phyloP scores from a whole-genome alignment of 2,113 vertebrate genomes.

The Toxostoma redivivum region DNA sequence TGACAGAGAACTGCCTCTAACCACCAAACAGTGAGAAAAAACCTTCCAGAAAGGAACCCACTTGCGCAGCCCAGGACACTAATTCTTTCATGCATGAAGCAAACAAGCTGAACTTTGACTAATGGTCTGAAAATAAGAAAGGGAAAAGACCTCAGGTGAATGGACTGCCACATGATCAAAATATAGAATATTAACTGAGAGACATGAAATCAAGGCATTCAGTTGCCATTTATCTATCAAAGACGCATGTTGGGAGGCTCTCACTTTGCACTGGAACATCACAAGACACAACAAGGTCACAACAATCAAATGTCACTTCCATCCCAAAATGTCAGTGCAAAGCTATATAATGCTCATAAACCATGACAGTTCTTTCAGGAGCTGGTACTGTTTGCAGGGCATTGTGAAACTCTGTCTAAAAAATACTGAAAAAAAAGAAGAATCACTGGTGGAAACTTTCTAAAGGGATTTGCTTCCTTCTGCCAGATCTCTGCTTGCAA shows the following conservation, averaged over 20 bases:
- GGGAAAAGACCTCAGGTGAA: background rate
- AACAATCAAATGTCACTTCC: conserved; percentile 35
- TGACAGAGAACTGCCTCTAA: background rate
- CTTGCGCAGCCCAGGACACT: background rate
- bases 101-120: background rate
- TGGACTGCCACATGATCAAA: background rate
- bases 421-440: background rate
- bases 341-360: background rate
- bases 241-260: background rate
- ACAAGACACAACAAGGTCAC: conserved; percentile 28
- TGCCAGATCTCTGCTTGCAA: background rate
- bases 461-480: background rate
- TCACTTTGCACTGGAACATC: conserved; percentile 12
- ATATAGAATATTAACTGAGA: background rate
- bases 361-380: conserved; percentile 12
- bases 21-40: background rate
- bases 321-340: conserved; percentile 7
- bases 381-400: background rate
- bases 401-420: background rate
- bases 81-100: background rate
- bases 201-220: conserved; percentile 7
- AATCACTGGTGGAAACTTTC: background rate
- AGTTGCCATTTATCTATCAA: background rate
- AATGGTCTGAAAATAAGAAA: background rate
- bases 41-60: background rate